phyloP scores from a whole-genome alignment of 2,113 vertebrate genomes.

The Malaclemys terrapin region DNA sequence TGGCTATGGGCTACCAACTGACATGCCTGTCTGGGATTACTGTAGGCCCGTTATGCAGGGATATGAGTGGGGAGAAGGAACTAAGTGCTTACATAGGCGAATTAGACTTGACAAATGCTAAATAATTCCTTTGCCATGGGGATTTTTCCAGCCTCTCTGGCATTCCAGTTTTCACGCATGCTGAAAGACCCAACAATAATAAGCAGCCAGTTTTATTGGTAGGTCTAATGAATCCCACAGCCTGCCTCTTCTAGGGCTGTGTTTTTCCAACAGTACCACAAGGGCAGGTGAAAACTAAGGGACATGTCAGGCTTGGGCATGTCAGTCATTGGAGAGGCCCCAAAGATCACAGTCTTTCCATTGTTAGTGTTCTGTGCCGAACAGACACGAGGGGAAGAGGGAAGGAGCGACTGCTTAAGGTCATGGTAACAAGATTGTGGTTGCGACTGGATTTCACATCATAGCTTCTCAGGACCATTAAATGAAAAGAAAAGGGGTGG shows the following conservation, averaged over 20 bases:
- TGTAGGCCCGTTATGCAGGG: constrained; percentile 19
- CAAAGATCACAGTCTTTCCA: neutral
- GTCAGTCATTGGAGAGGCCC: neutral
- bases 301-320: neutral
- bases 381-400: neutral
- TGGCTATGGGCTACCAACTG: neutral
- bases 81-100: accelerated
- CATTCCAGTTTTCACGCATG: neutral
- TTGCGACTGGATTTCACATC: neutral
- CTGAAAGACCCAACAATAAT: neutral
- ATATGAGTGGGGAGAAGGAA: neutral
- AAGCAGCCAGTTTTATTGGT: neutral
- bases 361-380: neutral
- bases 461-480: neutral
- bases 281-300: neutral
- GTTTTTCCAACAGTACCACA: neutral
- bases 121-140: constrained; percentile 28
- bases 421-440: neutral
- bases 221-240: neutral
- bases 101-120: constrained; percentile 56
- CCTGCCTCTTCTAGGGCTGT: neutral
- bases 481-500: neutral
- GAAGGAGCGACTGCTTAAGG: neutral
- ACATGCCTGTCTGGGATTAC: neutral
- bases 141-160: neutral